A percentile compares a stretch with the other conserved stretches of the same genome.
phyloP scores from a whole-genome alignment of 2,797 vertebrate genomes.

The Megalops cyprinoides region DNA sequence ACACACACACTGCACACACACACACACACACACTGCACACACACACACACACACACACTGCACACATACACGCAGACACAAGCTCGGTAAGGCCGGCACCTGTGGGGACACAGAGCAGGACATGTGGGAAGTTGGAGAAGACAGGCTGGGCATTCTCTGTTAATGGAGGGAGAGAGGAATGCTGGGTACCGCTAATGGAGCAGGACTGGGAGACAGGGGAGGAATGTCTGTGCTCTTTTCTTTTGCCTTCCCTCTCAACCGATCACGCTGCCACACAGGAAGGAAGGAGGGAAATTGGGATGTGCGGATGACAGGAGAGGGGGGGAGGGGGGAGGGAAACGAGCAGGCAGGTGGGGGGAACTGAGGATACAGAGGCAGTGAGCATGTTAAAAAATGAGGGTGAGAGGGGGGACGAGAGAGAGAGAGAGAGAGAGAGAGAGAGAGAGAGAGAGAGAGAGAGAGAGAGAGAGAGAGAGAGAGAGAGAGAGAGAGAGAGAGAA shows the following conservation, averaged over 20 bases:
- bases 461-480: slow-evolving; percentile 16
- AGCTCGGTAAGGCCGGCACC: background rate
- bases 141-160: background rate
- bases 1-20: too few species aligned
- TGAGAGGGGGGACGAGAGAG: background rate
- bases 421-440: slow-evolving; percentile 6
- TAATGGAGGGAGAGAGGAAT: slow-evolving; percentile 16
- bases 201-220: background rate
- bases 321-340: background rate
- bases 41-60: background rate
- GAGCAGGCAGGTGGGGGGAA: too few species aligned
- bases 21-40: background rate
- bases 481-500: slow-evolving; percentile 3
- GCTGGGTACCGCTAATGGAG: background rate
- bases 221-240: background rate
- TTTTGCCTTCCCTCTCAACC: slow-evolving; percentile 18
- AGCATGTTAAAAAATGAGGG: background rate
- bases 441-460: slow-evolving; percentile 8
- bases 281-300: background rate
- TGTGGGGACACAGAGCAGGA: too few species aligned
- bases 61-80: background rate
- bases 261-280: background rate
- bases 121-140: background rate
- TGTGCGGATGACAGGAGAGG: background rate
- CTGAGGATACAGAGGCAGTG: slow-evolving; percentile 13